Evolutionary conservation across 2,797 vertebrate genomes (phyloP).

Genomic region (Aulostomus chinensis): DNA sequence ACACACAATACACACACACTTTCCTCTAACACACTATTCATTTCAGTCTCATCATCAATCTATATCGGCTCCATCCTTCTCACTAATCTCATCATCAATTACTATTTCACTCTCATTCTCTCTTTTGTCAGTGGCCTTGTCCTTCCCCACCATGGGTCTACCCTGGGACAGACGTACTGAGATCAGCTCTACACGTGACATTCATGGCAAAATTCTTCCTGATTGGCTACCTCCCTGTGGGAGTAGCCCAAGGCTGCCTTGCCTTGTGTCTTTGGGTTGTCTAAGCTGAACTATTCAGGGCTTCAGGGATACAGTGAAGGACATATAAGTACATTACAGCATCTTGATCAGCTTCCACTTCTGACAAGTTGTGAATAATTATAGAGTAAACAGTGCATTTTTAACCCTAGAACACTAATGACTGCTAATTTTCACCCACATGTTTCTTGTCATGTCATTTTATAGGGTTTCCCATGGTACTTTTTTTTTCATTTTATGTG

Average conservation of each 20-base stretch:
- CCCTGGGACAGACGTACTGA: slow-evolving; percentile 4
- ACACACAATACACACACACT: slow-evolving; percentile 5
- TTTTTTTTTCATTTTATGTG: too few relatives aligned
- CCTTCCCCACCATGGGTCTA: slow-evolving; percentile 26
- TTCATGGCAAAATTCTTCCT: slow-evolving; percentile 10
- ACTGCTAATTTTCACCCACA: too few relatives aligned
- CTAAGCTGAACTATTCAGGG: too few relatives aligned
- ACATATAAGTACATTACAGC: too few relatives aligned
- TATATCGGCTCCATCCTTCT: slow-evolving; percentile 29
- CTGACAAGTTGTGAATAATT: too few relatives aligned
- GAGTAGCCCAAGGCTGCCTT: slow-evolving; percentile 6
- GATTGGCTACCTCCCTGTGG: background rate
- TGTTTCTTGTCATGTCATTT: too few relatives aligned
- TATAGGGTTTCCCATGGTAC: too few relatives aligned
- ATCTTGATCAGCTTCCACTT: too few relatives aligned
- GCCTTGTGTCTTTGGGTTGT: background rate
- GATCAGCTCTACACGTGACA: slow-evolving; percentile 22
- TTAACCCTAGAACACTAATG: too few relatives aligned
- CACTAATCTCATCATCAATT: slow-evolving; percentile 59
- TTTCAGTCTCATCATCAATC: slow-evolving; percentile 33
- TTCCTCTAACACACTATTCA: too few relatives aligned
- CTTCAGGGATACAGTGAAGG: too few relatives aligned
- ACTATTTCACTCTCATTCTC: slow-evolving; percentile 46
- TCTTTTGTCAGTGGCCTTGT: slow-evolving; percentile 40
- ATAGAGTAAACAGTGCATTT: too few relatives aligned